Evolutionary conservation across 2,888 invertebrate genomes (phyloP).

Genomic region (Steinernema hermaphroditum): DNA sequence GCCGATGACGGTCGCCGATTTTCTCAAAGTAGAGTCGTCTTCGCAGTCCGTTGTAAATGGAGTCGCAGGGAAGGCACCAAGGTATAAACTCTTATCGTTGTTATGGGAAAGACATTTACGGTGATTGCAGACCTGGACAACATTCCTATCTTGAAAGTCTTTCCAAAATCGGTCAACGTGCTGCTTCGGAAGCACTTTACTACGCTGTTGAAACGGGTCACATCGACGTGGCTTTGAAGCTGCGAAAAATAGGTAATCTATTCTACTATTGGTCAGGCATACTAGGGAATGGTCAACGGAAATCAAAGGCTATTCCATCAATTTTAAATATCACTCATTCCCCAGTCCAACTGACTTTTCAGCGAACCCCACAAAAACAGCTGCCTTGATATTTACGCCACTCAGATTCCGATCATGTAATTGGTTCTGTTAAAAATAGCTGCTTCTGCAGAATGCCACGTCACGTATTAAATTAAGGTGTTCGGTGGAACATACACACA

Average conservation of each 20-base stretch:
- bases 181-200: conserved; percentile 80
- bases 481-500: conserved; percentile 83
- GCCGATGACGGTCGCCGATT: conserved; percentile 33
- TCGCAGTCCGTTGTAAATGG: conserved; percentile 6
- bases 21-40: conserved; percentile 30
- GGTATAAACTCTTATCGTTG: no score
- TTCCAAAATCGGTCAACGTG: conserved; percentile 25
- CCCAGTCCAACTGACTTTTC: no score
- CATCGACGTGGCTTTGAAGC: conserved; percentile 84
- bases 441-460: no score
- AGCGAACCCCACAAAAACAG: no score
- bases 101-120: not conserved
- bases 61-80: not conserved
- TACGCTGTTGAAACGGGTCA: conserved; percentile 89
- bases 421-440: no score
- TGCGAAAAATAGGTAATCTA: conserved; percentile 76
- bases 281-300: no score
- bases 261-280: no score
- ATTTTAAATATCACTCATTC: no score
- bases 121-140: not conserved
- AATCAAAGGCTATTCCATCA: no score
- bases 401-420: no score
- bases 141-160: not conserved
- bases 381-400: no score
- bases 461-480: no score